Evolutionary conservation across 2,888 invertebrate species (phyloP).

Genomic region (Diaperis boleti): DNA sequence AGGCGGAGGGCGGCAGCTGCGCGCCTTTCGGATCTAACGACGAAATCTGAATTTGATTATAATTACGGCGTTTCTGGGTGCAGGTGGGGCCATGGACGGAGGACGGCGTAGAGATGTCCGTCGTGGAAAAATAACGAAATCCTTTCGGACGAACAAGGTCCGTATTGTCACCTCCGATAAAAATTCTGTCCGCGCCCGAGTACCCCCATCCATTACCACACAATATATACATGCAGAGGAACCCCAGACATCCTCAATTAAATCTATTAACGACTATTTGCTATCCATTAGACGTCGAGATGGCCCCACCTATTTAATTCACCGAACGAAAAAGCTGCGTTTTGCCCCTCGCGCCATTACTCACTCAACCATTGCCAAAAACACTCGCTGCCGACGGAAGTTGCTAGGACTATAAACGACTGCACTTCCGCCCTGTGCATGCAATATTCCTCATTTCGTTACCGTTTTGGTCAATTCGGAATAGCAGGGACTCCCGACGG

Average conservation of each 20-base stretch:
- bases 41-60: conserved; percentile 38
- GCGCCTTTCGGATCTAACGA: conserved; percentile 41
- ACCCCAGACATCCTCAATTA: conserved; percentile 35
- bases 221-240: conserved; percentile 8
- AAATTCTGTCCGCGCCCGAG: conserved; percentile 20
- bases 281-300: conserved; percentile 28
- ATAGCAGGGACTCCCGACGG: no score
- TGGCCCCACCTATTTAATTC: conserved; percentile 23
- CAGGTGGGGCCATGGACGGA: conserved; percentile 25
- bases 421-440: conserved; percentile 37
- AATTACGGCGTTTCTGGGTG: conserved; percentile 46
- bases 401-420: conserved; percentile 39
- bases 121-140: not conserved
- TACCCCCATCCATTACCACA: conserved; percentile 26
- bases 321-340: conserved; percentile 16
- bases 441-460: conserved; percentile 35
- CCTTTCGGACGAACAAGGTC: conserved; percentile 1
- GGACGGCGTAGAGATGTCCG: no score
- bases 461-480: no score
- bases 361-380: conserved; percentile 50
- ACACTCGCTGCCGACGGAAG: conserved; percentile 36
- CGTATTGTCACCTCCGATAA: conserved; percentile 3
- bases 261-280: conserved; percentile 39
- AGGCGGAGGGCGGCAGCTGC: conserved; percentile 44
- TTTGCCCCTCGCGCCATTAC: conserved; percentile 26